These are phyloP conservation scores for Lemur catta DNA, from an alignment of 2,797 vertebrate genomes.

Conservation along the genomic window DNA sequence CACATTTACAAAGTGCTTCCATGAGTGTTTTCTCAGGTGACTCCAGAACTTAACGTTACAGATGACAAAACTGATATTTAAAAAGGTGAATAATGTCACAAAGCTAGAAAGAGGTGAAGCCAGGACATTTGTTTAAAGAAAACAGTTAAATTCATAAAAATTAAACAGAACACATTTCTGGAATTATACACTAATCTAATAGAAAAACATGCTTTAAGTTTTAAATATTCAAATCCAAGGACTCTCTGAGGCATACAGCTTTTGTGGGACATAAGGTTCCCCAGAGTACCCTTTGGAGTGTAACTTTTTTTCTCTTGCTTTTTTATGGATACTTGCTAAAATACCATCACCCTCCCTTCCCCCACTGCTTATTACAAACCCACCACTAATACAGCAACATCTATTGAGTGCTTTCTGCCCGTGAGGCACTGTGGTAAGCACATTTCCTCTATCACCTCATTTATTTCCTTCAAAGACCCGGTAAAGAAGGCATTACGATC, in stretches of 20 bases:
- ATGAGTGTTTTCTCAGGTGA: background rate
- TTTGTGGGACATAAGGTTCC: background rate
- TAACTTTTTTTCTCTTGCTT: background rate
- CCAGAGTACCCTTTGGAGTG: background rate
- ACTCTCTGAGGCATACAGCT: background rate
- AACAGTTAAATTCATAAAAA: background rate
- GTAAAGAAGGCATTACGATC: background rate
- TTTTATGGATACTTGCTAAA: background rate
- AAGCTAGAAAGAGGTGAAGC: background rate
- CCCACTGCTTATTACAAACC: background rate
- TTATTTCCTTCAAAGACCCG: background rate
- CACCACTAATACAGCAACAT: too few species aligned
- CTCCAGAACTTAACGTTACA: background rate
- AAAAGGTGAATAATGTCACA: background rate
- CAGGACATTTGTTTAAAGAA: background rate
- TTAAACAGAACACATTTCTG: background rate
- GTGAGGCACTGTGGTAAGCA: background rate
- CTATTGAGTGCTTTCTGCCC: background rate
- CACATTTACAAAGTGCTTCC: background rate
- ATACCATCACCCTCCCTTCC: background rate
- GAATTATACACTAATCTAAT: background rate
- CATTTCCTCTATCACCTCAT: background rate
- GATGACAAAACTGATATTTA: background rate
- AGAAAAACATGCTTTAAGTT: background rate
- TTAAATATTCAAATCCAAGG: background rate